A percentile compares a stretch with the other conserved stretches of the same genome.
phyloP scores from a whole-genome alignment of 2,797 vertebrate genomes.

The Chaunax sp. region DNA sequence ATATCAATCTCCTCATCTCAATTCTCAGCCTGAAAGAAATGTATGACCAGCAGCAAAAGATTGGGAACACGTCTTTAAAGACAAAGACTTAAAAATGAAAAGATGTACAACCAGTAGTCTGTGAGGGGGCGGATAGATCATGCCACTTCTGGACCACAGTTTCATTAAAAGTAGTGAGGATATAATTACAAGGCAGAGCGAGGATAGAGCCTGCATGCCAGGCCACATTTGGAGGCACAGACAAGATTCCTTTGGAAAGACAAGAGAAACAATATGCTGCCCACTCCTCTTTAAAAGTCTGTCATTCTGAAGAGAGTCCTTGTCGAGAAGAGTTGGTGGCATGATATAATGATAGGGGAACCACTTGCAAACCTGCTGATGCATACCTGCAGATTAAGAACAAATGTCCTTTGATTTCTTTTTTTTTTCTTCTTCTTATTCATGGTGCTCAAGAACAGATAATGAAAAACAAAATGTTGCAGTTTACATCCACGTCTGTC shows the following conservation, averaged over 20 bases:
- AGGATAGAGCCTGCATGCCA: conserved; percentile 39
- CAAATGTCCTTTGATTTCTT: no score
- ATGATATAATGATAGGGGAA: conserved; percentile 17
- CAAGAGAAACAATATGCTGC: conserved; percentile 45
- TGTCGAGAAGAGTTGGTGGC: conserved; percentile 29
- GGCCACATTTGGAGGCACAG: conserved; percentile 19
- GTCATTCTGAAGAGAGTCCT: conserved; percentile 40
- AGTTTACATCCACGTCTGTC: no score
- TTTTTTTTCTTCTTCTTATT: no score
- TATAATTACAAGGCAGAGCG: conserved; percentile 63
- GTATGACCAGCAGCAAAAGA: neutral
- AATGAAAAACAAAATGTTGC: no score
- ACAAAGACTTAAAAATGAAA: conserved; percentile 5
- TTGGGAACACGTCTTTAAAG: conserved; percentile 9
- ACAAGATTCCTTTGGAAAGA: conserved; percentile 48
- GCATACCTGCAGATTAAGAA: conserved; percentile 1
- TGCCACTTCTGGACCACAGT: conserved; percentile 2
- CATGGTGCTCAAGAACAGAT: no score
- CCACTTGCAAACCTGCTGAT: conserved; percentile 1
- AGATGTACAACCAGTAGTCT: conserved; percentile 14
- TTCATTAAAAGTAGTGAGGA: conserved; percentile 58
- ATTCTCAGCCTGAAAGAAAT: neutral
- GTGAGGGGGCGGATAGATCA: conserved; percentile 36
- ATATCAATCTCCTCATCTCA: neutral
- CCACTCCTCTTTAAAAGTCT: conserved; percentile 34